Evolutionary conservation across 2,113 vertebrate genomes (phyloP), one percentile per base, ranked within the genome.

Genomic region (Morone chrysops): DNA sequence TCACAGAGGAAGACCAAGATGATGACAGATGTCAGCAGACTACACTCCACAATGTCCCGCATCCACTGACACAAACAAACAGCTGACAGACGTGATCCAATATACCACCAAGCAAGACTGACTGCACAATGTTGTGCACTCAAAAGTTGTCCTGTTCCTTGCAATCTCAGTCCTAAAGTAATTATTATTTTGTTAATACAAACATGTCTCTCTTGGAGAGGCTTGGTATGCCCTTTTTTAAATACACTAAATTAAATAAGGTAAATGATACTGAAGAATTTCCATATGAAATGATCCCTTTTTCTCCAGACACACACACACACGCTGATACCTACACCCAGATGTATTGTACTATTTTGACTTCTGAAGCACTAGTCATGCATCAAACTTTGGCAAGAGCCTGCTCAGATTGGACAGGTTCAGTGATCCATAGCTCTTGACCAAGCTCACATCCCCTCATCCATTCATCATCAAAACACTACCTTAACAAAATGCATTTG

Each of bases 1-100:
- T 89, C 92, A 94, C 80, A 81, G 90, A 90, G 87, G 88, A 76
- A 91, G 88, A 86, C 86, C 90, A 18, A 93, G 93, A 88, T 91
- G 85, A 85, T 89, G 89, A 93, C 86, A 82, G 71, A 84, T 89
- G 81, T 88, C 90, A 72, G 72, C 88, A 63, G 81, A 86, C 81
- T 70, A 53, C 68, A 67, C 67, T 80, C 81, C 18, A 36, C 81
- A 51, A 78, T 75, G 83, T 86, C 81, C 87, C 65, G 56, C 79
- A 76, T 83, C 73, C 63, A 62, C 61, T 56, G 89, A 63, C 80
- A 80, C 83, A 85, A 90, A 87, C 84, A 85, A 91, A 87, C 88
- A 74, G 86, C 84, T 81, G 87, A 92, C 83, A 89, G 89, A 88
- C 85, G 5, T 53, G 75, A 91, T 87, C 84, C 86, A 81, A 83